A percentile compares a stretch with the other conserved stretches of the same genome.
phyloP scores from a whole-genome alignment of 2,888 invertebrate species.

The Hypercompe scribonia region DNA sequence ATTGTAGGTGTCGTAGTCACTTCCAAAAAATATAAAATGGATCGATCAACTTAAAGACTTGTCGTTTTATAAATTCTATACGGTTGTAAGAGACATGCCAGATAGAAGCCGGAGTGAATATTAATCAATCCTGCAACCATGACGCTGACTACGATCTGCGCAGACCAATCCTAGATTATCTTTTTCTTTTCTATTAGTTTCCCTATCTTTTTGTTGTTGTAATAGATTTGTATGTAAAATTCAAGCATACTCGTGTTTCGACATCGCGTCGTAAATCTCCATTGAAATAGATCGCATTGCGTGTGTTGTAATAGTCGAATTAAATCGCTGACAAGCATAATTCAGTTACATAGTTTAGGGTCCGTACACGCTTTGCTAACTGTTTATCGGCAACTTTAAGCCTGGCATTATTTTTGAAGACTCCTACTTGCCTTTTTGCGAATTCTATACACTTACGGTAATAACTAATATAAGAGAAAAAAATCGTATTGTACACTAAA shows the following conservation, averaged over 20 bases:
- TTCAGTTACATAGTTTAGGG: constrained; percentile 29
- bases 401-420: too few relatives aligned
- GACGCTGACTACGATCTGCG: neutral
- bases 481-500: neutral
- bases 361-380: neutral
- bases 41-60: too few relatives aligned
- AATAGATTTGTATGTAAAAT: neutral
- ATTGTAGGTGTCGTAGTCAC: too few relatives aligned
- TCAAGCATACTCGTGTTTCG: constrained; percentile 26
- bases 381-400: constrained; percentile 3
- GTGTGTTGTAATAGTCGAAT: constrained; percentile 57
- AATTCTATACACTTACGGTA: neutral
- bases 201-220: too few relatives aligned
- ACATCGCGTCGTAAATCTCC: constrained; percentile 50
- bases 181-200: too few relatives aligned
- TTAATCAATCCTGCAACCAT: too few relatives aligned
- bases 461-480: neutral
- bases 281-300: constrained; percentile 50
- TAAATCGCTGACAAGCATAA: constrained; percentile 49
- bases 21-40: too few relatives aligned
- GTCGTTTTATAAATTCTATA: too few relatives aligned
- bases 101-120: too few relatives aligned
- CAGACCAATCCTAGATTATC: too few relatives aligned
- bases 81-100: too few relatives aligned
- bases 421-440: too few relatives aligned